phyloP scores from a whole-genome alignment of 2,113 vertebrate genomes.

The Todiramphus saurophagus region DNA sequence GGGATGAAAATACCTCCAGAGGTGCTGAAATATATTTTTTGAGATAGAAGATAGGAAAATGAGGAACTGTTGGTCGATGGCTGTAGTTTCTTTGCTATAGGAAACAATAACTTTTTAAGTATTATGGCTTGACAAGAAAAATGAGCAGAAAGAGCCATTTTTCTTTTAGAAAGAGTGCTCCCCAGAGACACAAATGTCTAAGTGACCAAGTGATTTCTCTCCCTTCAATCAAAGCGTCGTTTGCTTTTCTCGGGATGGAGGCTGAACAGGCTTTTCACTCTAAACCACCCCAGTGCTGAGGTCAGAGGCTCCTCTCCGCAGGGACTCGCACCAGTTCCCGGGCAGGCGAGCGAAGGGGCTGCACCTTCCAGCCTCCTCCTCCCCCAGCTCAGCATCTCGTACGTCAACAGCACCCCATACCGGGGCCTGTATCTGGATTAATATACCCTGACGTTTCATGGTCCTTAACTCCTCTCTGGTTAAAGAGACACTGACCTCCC shows the following conservation, averaged over 20 bases:
- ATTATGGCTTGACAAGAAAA: not conserved
- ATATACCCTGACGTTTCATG: constrained; percentile 62
- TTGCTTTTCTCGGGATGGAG: not conserved
- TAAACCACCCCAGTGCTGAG: not conserved
- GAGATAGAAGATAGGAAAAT: not conserved
- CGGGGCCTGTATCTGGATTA: constrained; percentile 6
- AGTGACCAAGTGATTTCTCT: not conserved
- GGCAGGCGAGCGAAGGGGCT: not conserved
- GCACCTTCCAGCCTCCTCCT: constrained; percentile 62
- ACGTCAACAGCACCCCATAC: constrained; percentile 87
- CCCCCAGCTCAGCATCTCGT: constrained; percentile 72
- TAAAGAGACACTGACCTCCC: constrained; percentile 22
- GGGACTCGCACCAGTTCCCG: not conserved
- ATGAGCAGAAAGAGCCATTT: not conserved
- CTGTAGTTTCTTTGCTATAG: not conserved
- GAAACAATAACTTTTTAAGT: not conserved
- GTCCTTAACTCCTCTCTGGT: constrained; percentile 43
- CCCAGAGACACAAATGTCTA: not conserved
- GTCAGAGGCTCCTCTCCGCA: not conserved
- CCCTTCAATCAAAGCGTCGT: not conserved
- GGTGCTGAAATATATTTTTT: not conserved
- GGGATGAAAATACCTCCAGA: not conserved
- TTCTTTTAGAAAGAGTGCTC: not conserved
- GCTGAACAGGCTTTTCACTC: not conserved
- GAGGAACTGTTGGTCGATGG: not conserved